phyloP scores from a whole-genome alignment of 2,888 invertebrate species.

The Ormyrus rosae region DNA sequence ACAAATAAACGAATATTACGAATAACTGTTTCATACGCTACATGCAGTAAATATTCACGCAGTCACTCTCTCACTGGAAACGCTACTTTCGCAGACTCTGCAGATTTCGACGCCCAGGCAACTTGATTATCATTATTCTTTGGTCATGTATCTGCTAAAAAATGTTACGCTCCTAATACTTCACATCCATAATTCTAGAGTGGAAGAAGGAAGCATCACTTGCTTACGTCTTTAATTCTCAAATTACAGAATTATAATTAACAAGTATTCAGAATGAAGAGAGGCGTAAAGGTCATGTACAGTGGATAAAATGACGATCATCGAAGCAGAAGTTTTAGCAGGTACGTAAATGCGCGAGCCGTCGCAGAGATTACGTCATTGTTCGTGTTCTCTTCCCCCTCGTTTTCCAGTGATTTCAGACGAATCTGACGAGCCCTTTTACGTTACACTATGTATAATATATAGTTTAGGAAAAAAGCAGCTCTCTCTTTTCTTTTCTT shows the following conservation, averaged over 20 bases:
- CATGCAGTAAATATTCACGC: background rate
- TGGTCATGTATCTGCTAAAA: conserved; percentile 8
- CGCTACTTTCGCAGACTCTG: conserved; percentile 15
- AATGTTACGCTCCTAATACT: background rate
- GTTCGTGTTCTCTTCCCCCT: conserved; percentile 11
- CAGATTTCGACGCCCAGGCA: conserved; percentile 18
- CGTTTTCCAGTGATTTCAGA: conserved; percentile 3
- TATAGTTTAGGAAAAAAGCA: conserved; percentile 48
- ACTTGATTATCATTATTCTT: conserved; percentile 21
- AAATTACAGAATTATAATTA: conserved; percentile 31
- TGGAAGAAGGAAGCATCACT: background rate
- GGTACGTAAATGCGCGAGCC: conserved; percentile 50
- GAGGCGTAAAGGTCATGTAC: conserved; percentile 34
- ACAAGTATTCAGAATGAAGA: conserved; percentile 34
- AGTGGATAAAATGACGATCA: conserved; percentile 23
- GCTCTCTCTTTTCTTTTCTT: conserved; percentile 25
- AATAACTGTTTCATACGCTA: too few species aligned
- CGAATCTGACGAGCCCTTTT: conserved; percentile 16
- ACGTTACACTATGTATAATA: conserved; percentile 12
- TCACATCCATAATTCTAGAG: conserved; percentile 4
- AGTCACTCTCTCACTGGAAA: conserved; percentile 19
- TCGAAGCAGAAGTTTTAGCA: conserved; percentile 51
- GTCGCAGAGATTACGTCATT: conserved; percentile 20
- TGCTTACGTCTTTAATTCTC: background rate
- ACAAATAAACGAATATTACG: too few species aligned